Base-by-base conservation (phyloP, 2,888 invertebrate species). In the Cataglyphis cursor region DNA sequence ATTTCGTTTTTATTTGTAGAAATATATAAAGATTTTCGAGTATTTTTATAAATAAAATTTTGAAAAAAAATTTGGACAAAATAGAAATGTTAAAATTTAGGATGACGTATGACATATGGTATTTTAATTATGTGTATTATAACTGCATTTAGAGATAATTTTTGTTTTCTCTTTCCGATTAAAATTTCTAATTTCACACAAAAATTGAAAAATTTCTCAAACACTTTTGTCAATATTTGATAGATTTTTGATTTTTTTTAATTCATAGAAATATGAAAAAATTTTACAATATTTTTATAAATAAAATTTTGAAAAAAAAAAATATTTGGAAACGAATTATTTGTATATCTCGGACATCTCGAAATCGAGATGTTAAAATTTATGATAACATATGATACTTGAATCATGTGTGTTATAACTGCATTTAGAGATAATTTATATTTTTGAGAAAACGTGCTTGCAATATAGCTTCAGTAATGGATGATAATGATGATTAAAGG, bases 401-500 rank as follows among this genome's bases (percentile, higher is more conserved):
- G 41, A 41, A 28, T 75, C 18, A 24, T 24, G 8, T n/a, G 64
- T n/a, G 64, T 35, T 64, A 35, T 41, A 68, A 76, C 54, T 65
- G 66, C 51, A 76, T 54, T 76, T 54, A 24, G 51, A 24, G 54
- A 41, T 66, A 66, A 65, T 76, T 76, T 68, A 57, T 66, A 68
- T 76, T 76, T 76, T 76, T 41, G 28, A 76, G 15, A 76, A 38
- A 76, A 21, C 66, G 28, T 54, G 76, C 31, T 54, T n/a, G 76
- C 38, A n/a, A 28, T 57, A 68, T 38, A 41, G 54, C 57, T 38
- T 57, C 57, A 28, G 41, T 76, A 76, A 76, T 76, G 28, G 41
- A 76, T 68, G 54, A 54, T 76, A 76, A 76, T 68, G 76, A 76
- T 76, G 76, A 76, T 76, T 76, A 68, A 41, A 76, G 68, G 68